Evolutionary conservation across 2,797 vertebrate species (phyloP).

Genomic region (Fratercula arctica): DNA sequence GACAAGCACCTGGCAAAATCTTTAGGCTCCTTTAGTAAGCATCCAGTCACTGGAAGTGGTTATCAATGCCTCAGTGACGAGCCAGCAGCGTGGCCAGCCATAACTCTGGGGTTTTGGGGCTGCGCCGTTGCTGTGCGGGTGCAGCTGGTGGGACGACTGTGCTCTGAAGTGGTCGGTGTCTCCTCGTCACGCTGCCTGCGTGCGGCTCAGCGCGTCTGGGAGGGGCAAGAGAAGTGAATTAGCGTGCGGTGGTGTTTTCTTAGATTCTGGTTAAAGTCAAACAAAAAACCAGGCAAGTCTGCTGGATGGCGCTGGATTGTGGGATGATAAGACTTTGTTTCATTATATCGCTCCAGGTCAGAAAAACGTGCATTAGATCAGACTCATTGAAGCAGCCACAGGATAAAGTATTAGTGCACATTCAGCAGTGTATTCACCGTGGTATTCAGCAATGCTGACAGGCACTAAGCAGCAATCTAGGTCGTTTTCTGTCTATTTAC

Average conservation of each 20-base stretch:
- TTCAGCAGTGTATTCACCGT: not conserved
- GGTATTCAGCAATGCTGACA: not conserved
- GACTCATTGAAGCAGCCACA: not conserved
- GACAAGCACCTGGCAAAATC: not conserved
- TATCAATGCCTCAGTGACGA: not conserved
- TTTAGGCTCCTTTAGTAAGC: not conserved
- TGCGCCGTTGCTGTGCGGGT: accelerated
- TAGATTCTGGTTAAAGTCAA: not conserved
- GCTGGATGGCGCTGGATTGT: accelerated
- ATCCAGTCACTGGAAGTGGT: not conserved
- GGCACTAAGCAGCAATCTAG: not conserved
- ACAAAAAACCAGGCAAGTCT: not conserved
- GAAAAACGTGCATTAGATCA: not conserved
- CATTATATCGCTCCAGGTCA: not conserved
- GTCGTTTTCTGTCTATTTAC: not conserved
- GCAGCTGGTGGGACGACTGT: not conserved
- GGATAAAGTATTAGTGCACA: not conserved
- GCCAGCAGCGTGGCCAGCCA: not conserved
- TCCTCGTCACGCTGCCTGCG: accelerated
- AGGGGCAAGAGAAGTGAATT: not conserved
- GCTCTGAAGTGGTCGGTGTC: not conserved
- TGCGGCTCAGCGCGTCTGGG: not conserved
- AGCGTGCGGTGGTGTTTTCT: not conserved
- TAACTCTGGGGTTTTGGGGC: not conserved
- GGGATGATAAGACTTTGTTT: not conserved